Evolutionary conservation across 1,140 invertebrate genomes (phyloP).

Genomic region (Cepaea nemoralis): DNA sequence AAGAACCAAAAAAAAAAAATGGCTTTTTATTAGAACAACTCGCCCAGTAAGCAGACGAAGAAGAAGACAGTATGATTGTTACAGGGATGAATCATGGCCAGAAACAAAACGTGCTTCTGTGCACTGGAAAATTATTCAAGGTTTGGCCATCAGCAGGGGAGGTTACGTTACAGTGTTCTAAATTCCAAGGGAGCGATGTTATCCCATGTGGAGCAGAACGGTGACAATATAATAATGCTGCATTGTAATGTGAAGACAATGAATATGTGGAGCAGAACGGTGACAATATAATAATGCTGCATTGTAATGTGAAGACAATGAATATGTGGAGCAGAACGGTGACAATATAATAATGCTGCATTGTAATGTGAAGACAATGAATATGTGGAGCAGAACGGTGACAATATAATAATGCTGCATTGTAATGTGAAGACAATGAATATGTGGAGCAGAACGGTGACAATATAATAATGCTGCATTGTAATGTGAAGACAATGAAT

Average conservation of each 20-base stretch:
- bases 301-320: no score
- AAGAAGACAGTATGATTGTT: background rate
- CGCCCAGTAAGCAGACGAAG: background rate
- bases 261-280: no score
- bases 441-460: no score
- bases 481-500: no score
- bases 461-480: no score
- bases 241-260: background rate
- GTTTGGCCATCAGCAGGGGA: conserved; percentile 2
- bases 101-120: conserved; percentile 10
- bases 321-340: no score
- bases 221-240: conserved; percentile 13
- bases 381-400: no score
- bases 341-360: no score
- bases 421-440: no score
- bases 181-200: conserved; percentile 1
- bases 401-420: no score
- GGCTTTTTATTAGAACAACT: background rate
- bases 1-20: background rate
- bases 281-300: no score
- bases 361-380: no score
- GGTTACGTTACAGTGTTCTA: background rate
- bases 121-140: background rate
- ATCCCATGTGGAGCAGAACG: background rate
- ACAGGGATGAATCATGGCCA: background rate